Conservation (phyloP, 2,888 invertebrate genomes). For the Lomographa bimaculata region DNA sequence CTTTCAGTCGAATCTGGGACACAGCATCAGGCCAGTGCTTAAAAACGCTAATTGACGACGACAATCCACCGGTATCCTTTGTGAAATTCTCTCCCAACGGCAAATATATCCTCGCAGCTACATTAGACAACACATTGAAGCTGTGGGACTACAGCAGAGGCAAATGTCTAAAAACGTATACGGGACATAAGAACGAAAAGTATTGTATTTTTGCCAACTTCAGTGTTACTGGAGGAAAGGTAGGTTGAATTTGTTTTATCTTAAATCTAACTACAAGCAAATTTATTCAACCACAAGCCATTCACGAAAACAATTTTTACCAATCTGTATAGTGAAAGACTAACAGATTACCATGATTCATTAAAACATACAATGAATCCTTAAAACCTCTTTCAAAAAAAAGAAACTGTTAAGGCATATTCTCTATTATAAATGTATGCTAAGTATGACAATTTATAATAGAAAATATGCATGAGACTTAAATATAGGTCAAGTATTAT, state of each 20-base stretch:
- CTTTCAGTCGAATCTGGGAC: constrained; percentile 98
- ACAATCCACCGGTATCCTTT: constrained; percentile 99
- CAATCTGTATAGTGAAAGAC: no score
- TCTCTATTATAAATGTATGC: no score
- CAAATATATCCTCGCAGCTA: constrained; percentile 99
- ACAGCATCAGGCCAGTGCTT: constrained; percentile 99
- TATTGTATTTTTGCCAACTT: constrained; percentile 99
- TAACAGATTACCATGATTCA: no score
- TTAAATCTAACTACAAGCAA: no score
- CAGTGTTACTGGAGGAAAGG: constrained; percentile 99
- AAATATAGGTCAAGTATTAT: no score
- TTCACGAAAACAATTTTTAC: constrained; percentile 3
- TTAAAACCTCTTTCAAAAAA: no score
- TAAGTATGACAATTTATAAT: no score
- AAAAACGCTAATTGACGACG: constrained; percentile 99
- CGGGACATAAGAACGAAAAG: constrained; percentile 99
- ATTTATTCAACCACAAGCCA: no score
- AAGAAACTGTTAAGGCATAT: no score
- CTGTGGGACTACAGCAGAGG: constrained; percentile 99
- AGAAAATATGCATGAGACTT: no score
- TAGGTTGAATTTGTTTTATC: constrained; percentile 67
- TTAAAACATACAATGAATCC: no score
- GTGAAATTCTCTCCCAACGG: constrained; percentile 99
- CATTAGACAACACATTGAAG: constrained; percentile 98
- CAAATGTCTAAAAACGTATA: constrained; percentile 98